Evolutionary conservation across 2,797 vertebrate species (phyloP), one percentile per base, ranked within the genome.

Genomic region (Typhlichthys subterraneus): DNA sequence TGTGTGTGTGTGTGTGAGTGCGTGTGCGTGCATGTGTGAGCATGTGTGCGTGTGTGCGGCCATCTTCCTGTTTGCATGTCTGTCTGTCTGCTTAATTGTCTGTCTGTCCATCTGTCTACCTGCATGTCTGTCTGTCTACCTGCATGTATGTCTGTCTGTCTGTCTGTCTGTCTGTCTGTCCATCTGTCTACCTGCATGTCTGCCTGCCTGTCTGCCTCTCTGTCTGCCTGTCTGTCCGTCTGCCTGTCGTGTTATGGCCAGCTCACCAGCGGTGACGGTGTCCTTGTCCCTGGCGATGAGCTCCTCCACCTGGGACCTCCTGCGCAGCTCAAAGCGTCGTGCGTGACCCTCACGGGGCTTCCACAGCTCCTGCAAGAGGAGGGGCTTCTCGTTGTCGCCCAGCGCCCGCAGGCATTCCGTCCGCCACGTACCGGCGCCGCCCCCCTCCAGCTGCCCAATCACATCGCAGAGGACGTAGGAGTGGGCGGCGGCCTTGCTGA

Each of bases 311-410:
- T 98, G 96, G 0, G 91, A 93, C 63, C 93, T 91, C 81, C 88
- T 91, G 56, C 95, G 92, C 63, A 98, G 93, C 86, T 99, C 97
- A 69, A 98, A 94, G 33, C 97, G 90, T 48, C 97, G 91, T 0
- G 95, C 94, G 15, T 95, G 94, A 31, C 97, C 97, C 53, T 98
- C 96, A 51, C 94, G 82, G 29, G 97, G 97, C 65, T 97, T 99
- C 97, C 97, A 99, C 1, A 99, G 89, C 55, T 96, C 95, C 74
- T 98, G 97, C 67, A 98, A 94, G 80, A 98, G 84, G 62, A 99
- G 92, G 0, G 97, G 97, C 84, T 97, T 98, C 84, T 98, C 97
- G 0, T 95, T 93, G 90, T 96, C 95, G 0, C 94, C 94, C 45
- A 98, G 80, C 0, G 95, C 94, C 33, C 97, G 90, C 72, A 98